These are phyloP conservation scores for Amazona vittata DNA, from an alignment of 2,113 vertebrate species.

Conservation along the genomic window DNA sequence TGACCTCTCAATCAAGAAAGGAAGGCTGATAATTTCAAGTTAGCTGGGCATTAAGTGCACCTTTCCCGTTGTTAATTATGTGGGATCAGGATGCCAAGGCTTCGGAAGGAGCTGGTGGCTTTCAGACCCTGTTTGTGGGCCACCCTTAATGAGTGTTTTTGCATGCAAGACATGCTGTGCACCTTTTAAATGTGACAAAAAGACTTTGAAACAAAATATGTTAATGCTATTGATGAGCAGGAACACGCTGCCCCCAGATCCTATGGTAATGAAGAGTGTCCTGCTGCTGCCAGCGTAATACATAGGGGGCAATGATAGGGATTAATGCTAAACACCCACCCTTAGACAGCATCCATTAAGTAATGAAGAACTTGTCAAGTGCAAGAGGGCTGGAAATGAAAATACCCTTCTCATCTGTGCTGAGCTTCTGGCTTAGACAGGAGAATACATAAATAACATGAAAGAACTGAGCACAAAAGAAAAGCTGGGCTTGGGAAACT, in stretches of 20 bases:
- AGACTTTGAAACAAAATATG: slow-evolving; percentile 3
- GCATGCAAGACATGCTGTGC: not conserved
- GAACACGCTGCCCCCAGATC: slow-evolving; percentile 8
- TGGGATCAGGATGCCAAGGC: not conserved
- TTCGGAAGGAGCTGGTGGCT: not conserved
- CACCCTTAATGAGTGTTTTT: not conserved
- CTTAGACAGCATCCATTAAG: not conserved
- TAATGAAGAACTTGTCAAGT: not conserved
- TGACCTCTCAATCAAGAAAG: not conserved
- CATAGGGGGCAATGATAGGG: not conserved
- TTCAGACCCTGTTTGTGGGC: not conserved
- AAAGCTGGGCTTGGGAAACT: not conserved
- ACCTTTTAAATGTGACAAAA: not conserved
- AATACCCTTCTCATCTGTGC: not conserved
- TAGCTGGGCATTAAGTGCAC: not conserved
- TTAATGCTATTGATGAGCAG: not conserved
- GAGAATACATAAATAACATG: not conserved
- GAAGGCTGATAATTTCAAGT: not conserved
- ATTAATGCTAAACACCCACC: not conserved
- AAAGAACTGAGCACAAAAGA: not conserved
- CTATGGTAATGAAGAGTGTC: slow-evolving; percentile 19
- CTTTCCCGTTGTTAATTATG: not conserved
- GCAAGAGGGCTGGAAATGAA: not conserved
- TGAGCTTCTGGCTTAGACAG: not conserved
- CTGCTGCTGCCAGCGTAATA: not conserved